A percentile compares a stretch with the other conserved stretches of the same genome.
Conservation (phyloP, 2,888 invertebrate genomes). For the Iselma pallidipennis region DNA sequence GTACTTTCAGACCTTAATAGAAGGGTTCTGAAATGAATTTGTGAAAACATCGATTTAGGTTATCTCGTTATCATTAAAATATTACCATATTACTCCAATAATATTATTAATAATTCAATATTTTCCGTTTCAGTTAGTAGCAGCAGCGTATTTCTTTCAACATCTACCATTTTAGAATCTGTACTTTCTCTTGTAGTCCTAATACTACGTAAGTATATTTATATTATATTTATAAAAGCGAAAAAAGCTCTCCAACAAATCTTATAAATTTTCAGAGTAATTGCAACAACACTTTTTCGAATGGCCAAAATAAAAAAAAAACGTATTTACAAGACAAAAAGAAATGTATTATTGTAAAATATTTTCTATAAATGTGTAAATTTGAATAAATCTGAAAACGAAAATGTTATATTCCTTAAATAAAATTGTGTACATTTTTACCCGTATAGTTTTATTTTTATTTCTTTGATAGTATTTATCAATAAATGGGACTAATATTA, state of each 20-base stretch:
- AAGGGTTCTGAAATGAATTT: no score
- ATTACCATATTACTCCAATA: not conserved
- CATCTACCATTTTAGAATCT: conserved; percentile 16
- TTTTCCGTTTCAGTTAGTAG: conserved; percentile 19
- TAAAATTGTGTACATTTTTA: conserved; percentile 39
- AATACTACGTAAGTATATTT: conserved; percentile 16
- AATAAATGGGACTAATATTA: no score
- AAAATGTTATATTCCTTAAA: conserved; percentile 30
- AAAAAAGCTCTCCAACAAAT: no score
- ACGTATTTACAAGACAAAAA: not conserved
- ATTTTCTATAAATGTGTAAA: conserved; percentile 40
- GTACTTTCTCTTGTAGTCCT: conserved; percentile 14
- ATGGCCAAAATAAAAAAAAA: conserved; percentile 13
- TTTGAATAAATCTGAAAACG: conserved; percentile 14
- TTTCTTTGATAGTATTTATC: no score
- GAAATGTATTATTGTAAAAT: conserved; percentile 29
- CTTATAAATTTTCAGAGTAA: conserved; percentile 15
- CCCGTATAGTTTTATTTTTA: conserved; percentile 18
- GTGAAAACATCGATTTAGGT: no score
- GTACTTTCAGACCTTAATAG: no score
- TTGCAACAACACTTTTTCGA: conserved; percentile 11
- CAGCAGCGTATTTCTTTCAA: conserved; percentile 12
- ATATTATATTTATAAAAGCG: not conserved
- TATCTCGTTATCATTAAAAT: not conserved
- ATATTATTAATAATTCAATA: conserved; percentile 1